Conservation (phyloP, 2,113 vertebrate genomes). For the Ondatra zibethicus region DNA sequence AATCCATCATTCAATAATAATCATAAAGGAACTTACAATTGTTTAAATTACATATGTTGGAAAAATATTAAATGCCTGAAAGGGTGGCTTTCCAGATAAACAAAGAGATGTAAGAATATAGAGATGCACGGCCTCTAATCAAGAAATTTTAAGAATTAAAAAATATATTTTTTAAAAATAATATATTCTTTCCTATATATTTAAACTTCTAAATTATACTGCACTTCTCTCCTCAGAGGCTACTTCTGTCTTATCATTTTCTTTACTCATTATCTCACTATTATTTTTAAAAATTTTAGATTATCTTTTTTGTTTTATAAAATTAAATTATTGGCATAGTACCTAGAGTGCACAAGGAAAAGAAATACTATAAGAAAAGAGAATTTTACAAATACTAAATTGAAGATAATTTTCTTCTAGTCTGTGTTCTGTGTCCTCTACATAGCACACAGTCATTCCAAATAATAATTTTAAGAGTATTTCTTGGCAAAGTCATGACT, state of each 20-base stretch:
- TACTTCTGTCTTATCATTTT: constrained; percentile 11
- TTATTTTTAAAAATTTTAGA: constrained; percentile 43
- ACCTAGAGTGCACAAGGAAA: constrained; percentile 2
- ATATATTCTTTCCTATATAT: not conserved
- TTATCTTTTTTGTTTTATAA: constrained; percentile 35
- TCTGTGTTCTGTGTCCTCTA: constrained; percentile 17
- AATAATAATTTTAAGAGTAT: constrained; percentile 48
- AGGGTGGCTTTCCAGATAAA: not conserved
- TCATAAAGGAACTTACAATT: not conserved
- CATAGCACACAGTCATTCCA: constrained; percentile 4
- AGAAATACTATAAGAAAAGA: not conserved
- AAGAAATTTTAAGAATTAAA: constrained; percentile 37
- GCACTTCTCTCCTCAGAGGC: not conserved
- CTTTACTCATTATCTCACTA: constrained; percentile 32
- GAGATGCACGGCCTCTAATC: not conserved
- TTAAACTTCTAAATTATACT: constrained; percentile 36
- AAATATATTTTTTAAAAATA: constrained; percentile 34
- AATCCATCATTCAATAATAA: not conserved
- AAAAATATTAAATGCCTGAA: not conserved
- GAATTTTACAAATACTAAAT: constrained; percentile 12
- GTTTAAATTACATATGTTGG: not conserved
- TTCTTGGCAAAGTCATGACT: constrained; percentile 3
- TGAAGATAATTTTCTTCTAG: constrained; percentile 29
- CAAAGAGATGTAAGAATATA: not conserved
- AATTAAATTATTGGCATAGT: constrained; percentile 18